Evolutionary conservation across 2,888 invertebrate species (phyloP).

Genomic region (Leistus spinibarbis): DNA sequence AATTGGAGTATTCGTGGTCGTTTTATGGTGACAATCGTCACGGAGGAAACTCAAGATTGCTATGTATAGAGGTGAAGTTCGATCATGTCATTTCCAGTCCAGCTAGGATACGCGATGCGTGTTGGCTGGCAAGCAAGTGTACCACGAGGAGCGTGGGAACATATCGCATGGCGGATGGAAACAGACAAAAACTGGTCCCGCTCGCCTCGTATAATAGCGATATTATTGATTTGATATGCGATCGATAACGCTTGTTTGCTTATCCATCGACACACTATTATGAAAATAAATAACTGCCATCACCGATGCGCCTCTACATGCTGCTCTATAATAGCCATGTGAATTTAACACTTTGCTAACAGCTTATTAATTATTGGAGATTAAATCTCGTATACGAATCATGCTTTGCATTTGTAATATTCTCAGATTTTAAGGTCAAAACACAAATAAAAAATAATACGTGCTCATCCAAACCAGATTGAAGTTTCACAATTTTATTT

Average conservation of each 20-base stretch:
- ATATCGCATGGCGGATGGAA: slow-evolving; percentile 5
- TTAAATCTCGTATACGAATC: not conserved
- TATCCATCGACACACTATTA: not conserved
- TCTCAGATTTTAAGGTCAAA: too few species aligned
- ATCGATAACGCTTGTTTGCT: slow-evolving; percentile 1
- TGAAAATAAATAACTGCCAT: not conserved
- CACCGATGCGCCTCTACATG: too few species aligned
- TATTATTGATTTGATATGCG: slow-evolving; percentile 31
- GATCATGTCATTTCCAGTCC: not conserved
- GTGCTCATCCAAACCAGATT: too few species aligned
- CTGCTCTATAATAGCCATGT: not conserved
- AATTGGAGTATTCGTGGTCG: not conserved
- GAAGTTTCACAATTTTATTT: too few species aligned
- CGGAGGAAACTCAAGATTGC: not conserved
- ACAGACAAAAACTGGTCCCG: slow-evolving; percentile 30
- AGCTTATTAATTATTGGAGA: not conserved
- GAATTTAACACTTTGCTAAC: not conserved
- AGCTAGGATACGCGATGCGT: not conserved
- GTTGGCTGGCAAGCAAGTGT: not conserved
- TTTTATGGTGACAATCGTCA: not conserved
- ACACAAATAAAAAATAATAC: too few species aligned
- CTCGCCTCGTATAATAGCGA: slow-evolving; percentile 19
- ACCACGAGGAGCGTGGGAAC: slow-evolving; percentile 21
- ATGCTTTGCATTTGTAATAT: not conserved
- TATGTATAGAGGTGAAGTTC: not conserved